Evolutionary conservation across 2,113 vertebrate species (phyloP), one percentile per base, ranked within the genome.

Genomic region (Coracopsis vasa): DNA sequence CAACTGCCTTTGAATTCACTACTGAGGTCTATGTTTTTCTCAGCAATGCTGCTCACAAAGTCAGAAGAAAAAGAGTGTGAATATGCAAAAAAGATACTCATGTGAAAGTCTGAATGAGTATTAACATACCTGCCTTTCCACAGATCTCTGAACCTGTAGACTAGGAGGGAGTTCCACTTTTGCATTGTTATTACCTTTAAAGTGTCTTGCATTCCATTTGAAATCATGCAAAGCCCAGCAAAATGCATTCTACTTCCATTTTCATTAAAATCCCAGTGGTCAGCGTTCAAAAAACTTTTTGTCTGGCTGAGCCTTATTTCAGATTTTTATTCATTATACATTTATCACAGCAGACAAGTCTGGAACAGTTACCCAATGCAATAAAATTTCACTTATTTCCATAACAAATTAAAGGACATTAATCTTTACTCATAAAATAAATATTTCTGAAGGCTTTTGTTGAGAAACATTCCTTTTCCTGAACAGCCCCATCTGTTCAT

Each of bases 341-440:
- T 61, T 79, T 80, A 66, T 82, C 66, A 85, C 13, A 77, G 11
- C 17, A 84, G 77, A 42, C 16, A 85, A 70, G 48, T 35, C 78
- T 80, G 62, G 91, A 94, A 62, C 7, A 31, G 10, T 81, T 73
- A 83, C 44, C 11, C 56, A 64, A 33, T 21, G 3, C 16, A 83
- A 61, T 25, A 80, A 13, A 80, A 53, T 54, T 77, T 78, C 29
- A 8, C 35, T 69, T 64, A 13, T 35, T 50, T 29, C 11, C 18
- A 7, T 24, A 75, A 56, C 21, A 91, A 85, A 94, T 82, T 29
- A 56, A 89, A 84, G 12, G 5, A 39, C 60, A 75, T 35, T 92
- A 75, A 92, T 94, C 54, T 89, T 87, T 37, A 9, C 33, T 93
- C 28, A 79, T 72, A 64, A 92, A 94, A 82, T 54, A 92, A 91